These are phyloP conservation scores for Zaprionus gabonicus DNA, from an alignment of 1,140 invertebrate genomes.

Conservation along the genomic window DNA sequence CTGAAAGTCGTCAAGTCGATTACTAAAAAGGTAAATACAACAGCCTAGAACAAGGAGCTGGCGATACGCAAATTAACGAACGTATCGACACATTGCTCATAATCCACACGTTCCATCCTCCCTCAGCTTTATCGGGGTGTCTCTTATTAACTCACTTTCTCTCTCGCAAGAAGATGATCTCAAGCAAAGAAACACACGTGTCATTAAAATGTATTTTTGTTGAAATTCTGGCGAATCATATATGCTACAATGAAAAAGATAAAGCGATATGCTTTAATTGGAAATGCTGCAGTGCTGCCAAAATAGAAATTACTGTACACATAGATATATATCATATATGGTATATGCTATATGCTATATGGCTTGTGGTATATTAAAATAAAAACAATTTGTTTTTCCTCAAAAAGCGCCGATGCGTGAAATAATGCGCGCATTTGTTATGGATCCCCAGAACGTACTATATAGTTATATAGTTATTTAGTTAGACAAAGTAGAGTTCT, in stretches of 20 bases:
- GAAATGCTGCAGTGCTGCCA: slow-evolving; percentile 33
- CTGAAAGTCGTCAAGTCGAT: slow-evolving; percentile 13
- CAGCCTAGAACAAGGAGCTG: slow-evolving; percentile 9
- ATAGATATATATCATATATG: slow-evolving; percentile 10
- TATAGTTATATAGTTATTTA: slow-evolving; percentile 30
- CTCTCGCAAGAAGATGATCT: slow-evolving; percentile 23
- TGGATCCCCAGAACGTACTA: slow-evolving; percentile 14
- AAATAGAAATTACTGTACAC: slow-evolving; percentile 7
- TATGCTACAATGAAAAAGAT: slow-evolving; percentile 1
- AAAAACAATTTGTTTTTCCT: slow-evolving; percentile 3
- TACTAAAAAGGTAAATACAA: slow-evolving; percentile 42
- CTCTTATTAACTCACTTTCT: not conserved
- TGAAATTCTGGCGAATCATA: slow-evolving; percentile 11
- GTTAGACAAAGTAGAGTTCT: slow-evolving; percentile 34
- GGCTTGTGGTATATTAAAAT: slow-evolving; percentile 1
- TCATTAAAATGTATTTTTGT: not conserved
- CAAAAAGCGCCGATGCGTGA: slow-evolving; percentile 49
- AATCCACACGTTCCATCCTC: not conserved
- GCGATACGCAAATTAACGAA: slow-evolving; percentile 11
- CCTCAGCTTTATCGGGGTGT: slow-evolving; percentile 15
- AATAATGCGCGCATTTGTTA: slow-evolving; percentile 43
- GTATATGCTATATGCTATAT: slow-evolving; percentile 1
- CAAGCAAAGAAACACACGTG: slow-evolving; percentile 29
- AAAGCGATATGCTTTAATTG: slow-evolving; percentile 21
- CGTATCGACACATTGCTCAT: not conserved